These are phyloP conservation scores for Callocephalon fimbriatum DNA, from an alignment of 2,113 vertebrate genomes.

Conservation along the genomic window DNA sequence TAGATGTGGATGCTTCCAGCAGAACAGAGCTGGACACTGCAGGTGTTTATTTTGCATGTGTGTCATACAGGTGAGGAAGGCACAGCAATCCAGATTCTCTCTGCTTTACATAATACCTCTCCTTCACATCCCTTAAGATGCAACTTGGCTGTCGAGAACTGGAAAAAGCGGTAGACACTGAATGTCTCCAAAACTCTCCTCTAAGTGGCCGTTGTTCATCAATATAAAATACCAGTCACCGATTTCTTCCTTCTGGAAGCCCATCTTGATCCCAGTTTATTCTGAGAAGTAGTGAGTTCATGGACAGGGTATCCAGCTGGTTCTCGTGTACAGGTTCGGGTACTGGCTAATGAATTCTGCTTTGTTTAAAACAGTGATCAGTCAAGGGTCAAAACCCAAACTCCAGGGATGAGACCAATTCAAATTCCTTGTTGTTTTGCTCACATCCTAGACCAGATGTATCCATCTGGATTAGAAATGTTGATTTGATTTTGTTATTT, in stretches of 20 bases:
- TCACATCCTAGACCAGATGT: not conserved
- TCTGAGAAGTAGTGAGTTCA: not conserved
- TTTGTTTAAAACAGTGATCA: not conserved
- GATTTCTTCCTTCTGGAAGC: not conserved
- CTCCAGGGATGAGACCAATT: not conserved
- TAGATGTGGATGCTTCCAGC: not conserved
- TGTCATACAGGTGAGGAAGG: not conserved
- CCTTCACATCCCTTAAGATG: not conserved
- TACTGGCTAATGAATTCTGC: not conserved
- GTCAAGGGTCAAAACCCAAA: not conserved
- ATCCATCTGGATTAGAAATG: not conserved
- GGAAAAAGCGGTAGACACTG: not conserved
- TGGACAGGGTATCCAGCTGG: not conserved
- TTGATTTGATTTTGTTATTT: conserved; percentile 21
- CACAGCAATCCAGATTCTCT: not conserved
- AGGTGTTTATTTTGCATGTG: not conserved
- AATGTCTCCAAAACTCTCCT: not conserved
- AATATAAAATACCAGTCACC: not conserved
- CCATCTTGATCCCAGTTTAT: not conserved
- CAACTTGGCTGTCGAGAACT: not conserved
- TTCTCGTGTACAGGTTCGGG: not conserved
- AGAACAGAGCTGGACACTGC: not conserved
- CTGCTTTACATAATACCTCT: not conserved
- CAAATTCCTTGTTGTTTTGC: not conserved
- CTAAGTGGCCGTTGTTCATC: not conserved